Evolutionary conservation across 2,888 invertebrate species (phyloP), one percentile per base, ranked within the genome.

Genomic region (Diadegma fenestrale): DNA sequence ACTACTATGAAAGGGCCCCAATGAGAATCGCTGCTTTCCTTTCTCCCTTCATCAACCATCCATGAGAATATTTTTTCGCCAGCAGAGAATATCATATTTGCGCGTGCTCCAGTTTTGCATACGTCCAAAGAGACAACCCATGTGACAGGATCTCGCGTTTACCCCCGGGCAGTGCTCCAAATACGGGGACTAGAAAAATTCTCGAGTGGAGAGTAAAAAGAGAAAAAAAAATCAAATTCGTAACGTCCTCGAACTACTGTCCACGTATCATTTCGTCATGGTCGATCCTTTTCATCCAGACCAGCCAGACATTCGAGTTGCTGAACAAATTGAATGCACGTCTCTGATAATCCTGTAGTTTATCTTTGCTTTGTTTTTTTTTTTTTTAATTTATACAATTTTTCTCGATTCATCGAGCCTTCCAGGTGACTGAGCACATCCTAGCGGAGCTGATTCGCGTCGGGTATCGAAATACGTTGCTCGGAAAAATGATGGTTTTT

Each of bases 261-360:
- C 8, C 14, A 14, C 26, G 26, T 58, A 26, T 71, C 48, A 45
- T 7, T 61, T 68, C 79, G 48, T 58, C 26, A 22, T 61, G 63
- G 48, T 43, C 51, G 48, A 14, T 51, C 17, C 64, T 83, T 68
- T 66, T 45, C 58, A 61, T 79, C 63, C 58, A 51, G 43, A 73
- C 43, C 61, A 22, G 71, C 63, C 43, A 26, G 64, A 71, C 54
- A 73, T 37, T 22, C 30, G 19, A 51, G 12, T 37, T 43, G 72
- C 48, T 37, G 73, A 79, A 68, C 78, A 58, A 83, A 78, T 68
- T 68, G 45, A 30, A 83, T 43, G 48, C 68, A 69, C 41, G 43
- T 51, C 43, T 45, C 45, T 37, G 14, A 26, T 58, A 58, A 26
- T 58, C 22, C 58, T 58, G 10, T 5, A 26, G 37, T 37, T 37